Conservation (phyloP, 2,797 vertebrate species). For the Echeneis naucrates region DNA sequence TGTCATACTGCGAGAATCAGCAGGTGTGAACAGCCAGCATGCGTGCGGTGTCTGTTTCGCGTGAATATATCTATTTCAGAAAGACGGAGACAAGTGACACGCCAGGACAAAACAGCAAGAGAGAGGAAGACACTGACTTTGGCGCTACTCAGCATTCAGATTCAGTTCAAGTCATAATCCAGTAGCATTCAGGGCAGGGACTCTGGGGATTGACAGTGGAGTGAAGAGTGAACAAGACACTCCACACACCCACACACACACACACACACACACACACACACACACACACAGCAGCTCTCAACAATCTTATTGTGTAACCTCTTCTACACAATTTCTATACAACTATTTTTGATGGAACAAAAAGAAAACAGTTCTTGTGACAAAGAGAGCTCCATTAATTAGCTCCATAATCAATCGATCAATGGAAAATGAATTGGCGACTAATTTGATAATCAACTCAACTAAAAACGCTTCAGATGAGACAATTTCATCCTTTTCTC, state of each 20-base stretch:
- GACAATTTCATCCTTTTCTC: not conserved
- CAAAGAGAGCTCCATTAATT: not conserved
- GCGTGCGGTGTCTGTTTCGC: constrained; percentile 62
- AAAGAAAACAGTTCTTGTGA: not conserved
- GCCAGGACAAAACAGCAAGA: constrained; percentile 29
- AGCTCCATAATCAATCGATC: not conserved
- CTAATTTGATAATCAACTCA: too few species aligned
- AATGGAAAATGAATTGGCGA: not conserved
- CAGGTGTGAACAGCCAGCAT: constrained; percentile 64
- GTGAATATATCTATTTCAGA: constrained; percentile 62
- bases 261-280: constrained; percentile 1
- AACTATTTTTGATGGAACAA: constrained; percentile 4
- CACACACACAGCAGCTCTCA: not conserved
- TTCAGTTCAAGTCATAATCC: constrained; percentile 75
- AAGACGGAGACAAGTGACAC: constrained; percentile 50
- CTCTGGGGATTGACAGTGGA: constrained; percentile 68
- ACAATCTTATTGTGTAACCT: not conserved
- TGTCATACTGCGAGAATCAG: constrained; percentile 63
- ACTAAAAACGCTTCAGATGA: not conserved
- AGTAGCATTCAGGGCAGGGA: constrained; percentile 47
- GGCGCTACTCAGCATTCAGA: constrained; percentile 66
- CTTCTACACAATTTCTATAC: not conserved
- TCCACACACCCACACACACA: constrained; percentile 11
- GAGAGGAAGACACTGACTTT: constrained; percentile 27
- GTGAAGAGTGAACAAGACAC: constrained; percentile 58